Evolutionary conservation across 1,140 invertebrate genomes (phyloP), one percentile per base, ranked within the genome.

Genomic region (Neodiprion fabricii): DNA sequence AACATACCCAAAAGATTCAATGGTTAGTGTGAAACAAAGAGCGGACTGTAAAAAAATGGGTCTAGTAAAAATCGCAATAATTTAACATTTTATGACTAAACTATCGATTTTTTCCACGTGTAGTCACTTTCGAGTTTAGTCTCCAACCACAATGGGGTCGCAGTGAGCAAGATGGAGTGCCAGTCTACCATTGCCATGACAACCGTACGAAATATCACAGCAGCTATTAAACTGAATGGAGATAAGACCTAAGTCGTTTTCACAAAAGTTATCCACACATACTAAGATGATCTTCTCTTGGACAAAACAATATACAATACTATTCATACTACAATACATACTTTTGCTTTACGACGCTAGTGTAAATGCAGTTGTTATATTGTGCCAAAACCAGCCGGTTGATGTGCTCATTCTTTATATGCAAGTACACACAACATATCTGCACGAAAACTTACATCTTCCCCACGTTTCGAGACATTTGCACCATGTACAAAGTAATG

Each of bases 281-380:
- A 40, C 28, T 40, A 40, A 40, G 85, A 88, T 88, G 87, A 85
- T 73, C 83, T 79, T 83, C 73, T 80, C 86, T 78, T 85, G 79
- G 10, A 79, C 80, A n/a, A 86, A 80, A 23, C 82, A 85, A 76
- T 89, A 87, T 77, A 79, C 79, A 23, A 74, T 79, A 2, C 85
- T 85, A 69, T 77, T 86, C 67, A 78, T 85, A 12, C 47, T 87
- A 14, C 88, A 89, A 77, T 83, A 85, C 77, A 49, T 82, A 40
- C 78, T 87, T n/a, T 74, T 89, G 12, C 21, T 87, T 0, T 86
- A 86, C 66, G 88, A 89, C 72, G 80, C 88, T 65, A 78, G 77
- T 48, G 81, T 86, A 7, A 89, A 89, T 79, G 86, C 86, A 2
- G 88, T 89, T 73, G 76, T 83, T 7, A 83, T 80, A 61, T 88